Evolutionary conservation across 2,113 vertebrate genomes (phyloP).

Genomic region (Machaerirhynchus nigripectus): DNA sequence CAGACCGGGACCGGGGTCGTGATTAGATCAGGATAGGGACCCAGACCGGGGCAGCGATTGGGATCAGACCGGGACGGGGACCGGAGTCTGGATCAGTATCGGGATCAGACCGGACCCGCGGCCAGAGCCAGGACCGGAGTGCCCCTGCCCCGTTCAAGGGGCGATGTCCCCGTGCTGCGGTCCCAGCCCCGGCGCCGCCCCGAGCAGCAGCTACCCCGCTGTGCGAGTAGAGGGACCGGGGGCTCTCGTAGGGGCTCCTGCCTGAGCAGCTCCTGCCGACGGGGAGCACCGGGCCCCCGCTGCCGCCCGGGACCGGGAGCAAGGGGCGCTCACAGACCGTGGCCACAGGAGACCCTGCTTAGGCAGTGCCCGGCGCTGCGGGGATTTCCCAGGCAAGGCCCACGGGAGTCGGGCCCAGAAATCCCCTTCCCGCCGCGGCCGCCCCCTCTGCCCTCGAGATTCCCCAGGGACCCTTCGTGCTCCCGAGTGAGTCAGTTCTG

Average conservation of each 20-base stretch:
- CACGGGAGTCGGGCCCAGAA: background rate
- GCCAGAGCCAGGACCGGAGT: too few species aligned
- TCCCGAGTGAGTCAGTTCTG: background rate
- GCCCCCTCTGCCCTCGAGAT: background rate
- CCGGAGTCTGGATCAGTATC: too few species aligned
- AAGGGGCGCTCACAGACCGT: background rate
- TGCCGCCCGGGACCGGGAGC: background rate
- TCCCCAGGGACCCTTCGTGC: background rate
- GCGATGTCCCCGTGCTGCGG: background rate
- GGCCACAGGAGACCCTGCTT: too few species aligned
- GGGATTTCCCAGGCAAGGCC: background rate
- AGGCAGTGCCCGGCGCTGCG: background rate
- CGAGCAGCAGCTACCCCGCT: background rate
- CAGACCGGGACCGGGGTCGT: background rate
- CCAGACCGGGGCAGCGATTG: too few species aligned
- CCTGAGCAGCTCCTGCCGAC: background rate
- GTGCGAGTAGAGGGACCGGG: background rate
- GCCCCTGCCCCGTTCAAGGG: background rate
- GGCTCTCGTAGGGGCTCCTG: background rate
- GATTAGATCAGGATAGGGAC: background rate
- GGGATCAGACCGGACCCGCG: background rate
- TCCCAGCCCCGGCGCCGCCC: background rate
- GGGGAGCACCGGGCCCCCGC: background rate
- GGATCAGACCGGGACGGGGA: background rate
- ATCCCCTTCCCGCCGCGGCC: background rate